Conservation (phyloP, 2,113 vertebrate species). For the Prietella phreatophila region DNA sequence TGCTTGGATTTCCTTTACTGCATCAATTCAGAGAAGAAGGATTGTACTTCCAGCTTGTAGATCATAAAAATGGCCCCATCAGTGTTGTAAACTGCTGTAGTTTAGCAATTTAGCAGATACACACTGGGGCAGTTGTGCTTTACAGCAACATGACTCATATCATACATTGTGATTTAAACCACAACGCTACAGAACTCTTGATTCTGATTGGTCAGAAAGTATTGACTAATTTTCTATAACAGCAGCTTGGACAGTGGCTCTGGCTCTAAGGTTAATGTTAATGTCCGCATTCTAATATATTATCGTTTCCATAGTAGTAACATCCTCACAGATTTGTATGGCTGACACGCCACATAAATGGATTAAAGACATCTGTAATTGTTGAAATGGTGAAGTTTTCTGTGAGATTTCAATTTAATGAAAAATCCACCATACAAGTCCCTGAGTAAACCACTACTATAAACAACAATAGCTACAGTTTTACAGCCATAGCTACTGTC, state of each 20-base stretch:
- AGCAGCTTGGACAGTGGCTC: background rate
- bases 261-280: background rate
- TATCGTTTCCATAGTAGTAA: background rate
- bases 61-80: slow-evolving; percentile 25
- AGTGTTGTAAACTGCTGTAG: background rate
- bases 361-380: background rate
- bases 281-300: background rate
- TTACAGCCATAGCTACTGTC: background rate
- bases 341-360: background rate
- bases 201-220: background rate
- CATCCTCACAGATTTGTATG: background rate
- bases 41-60: slow-evolving; percentile 26
- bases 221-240: background rate
- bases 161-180: background rate
- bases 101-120: background rate
- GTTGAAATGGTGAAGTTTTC: background rate
- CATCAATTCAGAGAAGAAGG: slow-evolving; percentile 31
- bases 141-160: background rate
- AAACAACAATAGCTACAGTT: background rate
- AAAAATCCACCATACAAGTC: background rate
- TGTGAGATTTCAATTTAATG: background rate
- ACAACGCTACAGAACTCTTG: background rate
- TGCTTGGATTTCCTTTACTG: slow-evolving; percentile 10
- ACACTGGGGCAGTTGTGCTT: background rate
- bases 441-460: background rate